Conservation (phyloP, 1,140 invertebrate genomes). For the Hirudo medicinalis region DNA sequence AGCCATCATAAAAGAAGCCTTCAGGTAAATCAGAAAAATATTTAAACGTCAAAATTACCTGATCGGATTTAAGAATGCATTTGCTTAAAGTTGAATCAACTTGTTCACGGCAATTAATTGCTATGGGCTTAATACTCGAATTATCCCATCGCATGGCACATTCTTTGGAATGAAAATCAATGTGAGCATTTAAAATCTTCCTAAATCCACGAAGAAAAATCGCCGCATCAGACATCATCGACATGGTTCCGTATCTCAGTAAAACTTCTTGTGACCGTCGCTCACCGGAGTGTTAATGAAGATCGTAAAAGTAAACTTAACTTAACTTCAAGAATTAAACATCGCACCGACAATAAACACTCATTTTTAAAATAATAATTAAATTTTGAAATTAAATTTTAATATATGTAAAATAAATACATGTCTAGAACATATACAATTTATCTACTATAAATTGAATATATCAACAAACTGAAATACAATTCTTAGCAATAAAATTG, state of each 20-base stretch:
- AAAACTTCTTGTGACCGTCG: not conserved
- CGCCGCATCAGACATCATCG: conserved; percentile 29
- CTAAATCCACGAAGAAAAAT: conserved; percentile 32
- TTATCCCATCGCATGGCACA: conserved; percentile 29
- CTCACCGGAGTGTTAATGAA: not conserved
- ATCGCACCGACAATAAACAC: not conserved
- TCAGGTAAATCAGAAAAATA: not conserved
- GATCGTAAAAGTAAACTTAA: not conserved
- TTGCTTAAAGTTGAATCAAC: conserved; percentile 26
- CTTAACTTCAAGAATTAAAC: not conserved
- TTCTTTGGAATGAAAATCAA: conserved; percentile 29
- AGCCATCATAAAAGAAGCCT: not conserved
- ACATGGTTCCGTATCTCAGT: conserved; percentile 25
- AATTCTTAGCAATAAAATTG: too few relatives aligned
- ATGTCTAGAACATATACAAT: too few relatives aligned
- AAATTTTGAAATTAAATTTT: too few relatives aligned
- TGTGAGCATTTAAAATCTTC: conserved; percentile 29
- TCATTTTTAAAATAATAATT: not conserved
- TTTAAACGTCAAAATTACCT: not conserved
- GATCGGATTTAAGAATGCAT: conserved; percentile 18
- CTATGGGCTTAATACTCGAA: conserved; percentile 30
- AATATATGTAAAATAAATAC: too few relatives aligned
- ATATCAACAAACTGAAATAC: too few relatives aligned
- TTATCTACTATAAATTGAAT: too few relatives aligned
- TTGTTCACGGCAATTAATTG: conserved; percentile 26